Conservation (phyloP, 2,888 invertebrate species). For the Nowickia ferox region DNA sequence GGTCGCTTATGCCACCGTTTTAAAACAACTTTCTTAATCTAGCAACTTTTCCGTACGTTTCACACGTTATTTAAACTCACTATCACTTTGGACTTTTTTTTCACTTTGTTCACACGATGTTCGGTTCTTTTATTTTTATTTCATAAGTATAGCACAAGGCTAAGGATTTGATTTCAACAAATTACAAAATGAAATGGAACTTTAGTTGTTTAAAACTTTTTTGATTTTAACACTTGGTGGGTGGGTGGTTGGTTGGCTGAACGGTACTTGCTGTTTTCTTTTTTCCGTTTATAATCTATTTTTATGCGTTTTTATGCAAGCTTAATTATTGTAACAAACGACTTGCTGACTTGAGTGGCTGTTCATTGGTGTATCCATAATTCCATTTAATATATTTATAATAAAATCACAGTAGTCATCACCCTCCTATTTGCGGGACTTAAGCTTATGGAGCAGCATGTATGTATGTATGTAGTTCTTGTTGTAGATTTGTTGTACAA, state of each 20-base stretch:
- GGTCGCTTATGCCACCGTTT: constrained; percentile 48
- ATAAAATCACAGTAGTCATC: constrained; percentile 55
- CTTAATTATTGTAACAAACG: constrained; percentile 39
- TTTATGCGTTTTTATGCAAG: constrained; percentile 41
- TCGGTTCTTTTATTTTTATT: constrained; percentile 5
- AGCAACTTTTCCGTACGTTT: constrained; percentile 34
- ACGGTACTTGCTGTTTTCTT: background rate
- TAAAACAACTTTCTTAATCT: constrained; percentile 17
- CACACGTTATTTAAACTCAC: constrained; percentile 40
- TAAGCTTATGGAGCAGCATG: constrained; percentile 10
- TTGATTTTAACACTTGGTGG: constrained; percentile 51
- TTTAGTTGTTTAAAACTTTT: constrained; percentile 35
- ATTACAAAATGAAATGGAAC: constrained; percentile 59
- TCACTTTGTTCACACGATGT: constrained; percentile 60
- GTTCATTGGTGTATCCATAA: constrained; percentile 76
- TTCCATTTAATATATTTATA: constrained; percentile 74
- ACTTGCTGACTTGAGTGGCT: constrained; percentile 51
- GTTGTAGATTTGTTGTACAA: constrained; percentile 49
- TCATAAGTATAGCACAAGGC: constrained; percentile 17
- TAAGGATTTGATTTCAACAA: constrained; percentile 51
- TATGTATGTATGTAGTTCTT: constrained; percentile 33
- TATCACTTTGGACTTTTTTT: background rate
- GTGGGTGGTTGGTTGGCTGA: constrained; percentile 29
- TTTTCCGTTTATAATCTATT: constrained; percentile 39
- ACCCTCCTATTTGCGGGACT: constrained; percentile 28